Base-by-base conservation (phyloP, 2,888 invertebrate genomes). In the Dicycla oo region DNA sequence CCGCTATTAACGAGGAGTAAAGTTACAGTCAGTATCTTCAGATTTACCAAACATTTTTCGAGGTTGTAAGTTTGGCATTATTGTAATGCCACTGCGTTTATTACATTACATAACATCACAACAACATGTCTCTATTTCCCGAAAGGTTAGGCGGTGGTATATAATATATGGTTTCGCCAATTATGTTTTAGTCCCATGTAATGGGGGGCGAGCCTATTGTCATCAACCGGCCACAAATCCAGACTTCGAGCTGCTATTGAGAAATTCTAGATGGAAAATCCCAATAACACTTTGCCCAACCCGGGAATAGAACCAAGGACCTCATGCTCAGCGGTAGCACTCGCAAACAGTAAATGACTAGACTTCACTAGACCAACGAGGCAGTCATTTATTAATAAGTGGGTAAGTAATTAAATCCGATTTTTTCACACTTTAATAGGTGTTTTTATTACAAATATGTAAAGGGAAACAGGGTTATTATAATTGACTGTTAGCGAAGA, bases 371-470 rank as follows among this genome's bases (percentile, higher is more conserved):
- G 10, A 30, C 2, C 47, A 15, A 30, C 10, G 30, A 51, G 10
- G 30, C 5, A 62, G 30, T 30, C 8, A 3, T 49, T 30, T 20
- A 15, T 43, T 26, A 26, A 20, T 60, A 60, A 20, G 4, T 26
- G 45, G 45, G 2, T 43, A 20, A 20, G 26, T 26, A 20, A 43
- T 43, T 43, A 60, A 20, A 60, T 26, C 40, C 40, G 23, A 43
- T 7, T 26, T 4, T n/a, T 58, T 26, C 60, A 26, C 13, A 34
- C 15, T 57, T 57, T 18, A 38, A n/a, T 60, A 13, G 20, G 18
- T 26, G 23, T 73, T 73, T 73, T 64, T 18, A 34, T 34, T 34
- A 30, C 18, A 62, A 38, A 47, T 45, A 63, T 23, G 54, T 47
- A 56, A 53, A 38, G 6, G 20, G 30, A 73, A 74, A 74, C 10